Conservation (phyloP, 2,113 vertebrate genomes). For the zebrafish (Danio rerio) region DNA sequence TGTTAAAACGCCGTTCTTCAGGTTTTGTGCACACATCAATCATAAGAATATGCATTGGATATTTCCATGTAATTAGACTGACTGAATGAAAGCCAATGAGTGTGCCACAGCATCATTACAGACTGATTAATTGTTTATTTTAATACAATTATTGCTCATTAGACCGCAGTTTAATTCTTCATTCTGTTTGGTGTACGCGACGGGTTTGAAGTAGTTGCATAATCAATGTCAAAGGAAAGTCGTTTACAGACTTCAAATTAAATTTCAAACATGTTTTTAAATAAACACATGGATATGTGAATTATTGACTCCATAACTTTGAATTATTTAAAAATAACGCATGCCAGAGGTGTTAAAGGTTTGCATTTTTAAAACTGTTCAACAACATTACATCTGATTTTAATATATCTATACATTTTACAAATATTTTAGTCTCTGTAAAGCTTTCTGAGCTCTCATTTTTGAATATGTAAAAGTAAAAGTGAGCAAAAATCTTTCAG, state of each 20-base stretch:
- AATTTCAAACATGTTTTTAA: background rate
- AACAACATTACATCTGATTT: background rate
- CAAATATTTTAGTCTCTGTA: background rate
- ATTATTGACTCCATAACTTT: background rate
- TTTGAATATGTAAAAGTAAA: background rate
- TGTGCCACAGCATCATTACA: background rate
- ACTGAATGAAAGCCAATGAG: slow-evolving; percentile 4
- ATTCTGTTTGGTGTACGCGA: background rate
- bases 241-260: background rate
- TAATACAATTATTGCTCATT: background rate
- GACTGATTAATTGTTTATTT: background rate
- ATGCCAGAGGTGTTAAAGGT: background rate
- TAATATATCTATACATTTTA: background rate
- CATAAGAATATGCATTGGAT: background rate
- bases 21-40: background rate
- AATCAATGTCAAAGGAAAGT: background rate
- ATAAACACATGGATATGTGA: background rate
- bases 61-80: background rate
- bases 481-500: background rate
- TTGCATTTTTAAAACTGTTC: background rate
- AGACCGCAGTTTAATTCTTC: background rate
- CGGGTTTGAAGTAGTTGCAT: background rate
- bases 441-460: background rate
- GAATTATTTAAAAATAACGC: background rate
- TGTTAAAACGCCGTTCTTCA: background rate